phyloP scores from a whole-genome alignment of 2,797 vertebrate species.

The Labroides dimidiatus region DNA sequence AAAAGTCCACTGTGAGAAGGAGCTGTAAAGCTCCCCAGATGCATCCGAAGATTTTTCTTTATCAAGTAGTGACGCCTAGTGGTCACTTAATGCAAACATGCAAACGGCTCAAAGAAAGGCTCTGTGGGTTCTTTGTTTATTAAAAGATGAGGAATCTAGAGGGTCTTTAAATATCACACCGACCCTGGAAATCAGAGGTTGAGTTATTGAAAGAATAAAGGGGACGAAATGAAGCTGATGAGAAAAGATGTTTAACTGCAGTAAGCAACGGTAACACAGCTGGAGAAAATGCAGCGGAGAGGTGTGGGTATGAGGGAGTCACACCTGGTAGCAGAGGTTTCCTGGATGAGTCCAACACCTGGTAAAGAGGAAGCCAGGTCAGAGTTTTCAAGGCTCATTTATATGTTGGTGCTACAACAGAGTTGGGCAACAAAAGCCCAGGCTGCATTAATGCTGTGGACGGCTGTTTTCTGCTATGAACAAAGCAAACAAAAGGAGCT shows the following conservation, averaged over 20 bases:
- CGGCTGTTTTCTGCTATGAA: not conserved
- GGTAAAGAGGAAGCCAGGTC: constrained; percentile 82
- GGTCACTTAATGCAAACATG: constrained; percentile 42
- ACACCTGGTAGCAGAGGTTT: constrained; percentile 90
- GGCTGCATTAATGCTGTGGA: not conserved
- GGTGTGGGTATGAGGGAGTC: constrained; percentile 57
- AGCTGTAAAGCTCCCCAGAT: not conserved
- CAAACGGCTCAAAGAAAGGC: not conserved
- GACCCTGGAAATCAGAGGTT: constrained; percentile 62
- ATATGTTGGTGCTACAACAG: not conserved
- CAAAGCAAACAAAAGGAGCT: not conserved
- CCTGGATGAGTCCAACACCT: constrained; percentile 89
- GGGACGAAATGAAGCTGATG: constrained; percentile 28
- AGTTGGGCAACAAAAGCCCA: not conserved
- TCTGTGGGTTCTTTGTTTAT: constrained; percentile 11
- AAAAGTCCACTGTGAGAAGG: constrained; percentile 4
- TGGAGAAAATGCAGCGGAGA: constrained; percentile 26
- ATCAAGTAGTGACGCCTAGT: constrained; percentile 64
- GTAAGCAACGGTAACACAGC: constrained; percentile 38
- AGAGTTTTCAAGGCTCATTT: constrained; percentile 38
- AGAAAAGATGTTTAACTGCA: constrained; percentile 36
- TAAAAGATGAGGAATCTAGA: not conserved
- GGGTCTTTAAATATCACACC: constrained; percentile 19
- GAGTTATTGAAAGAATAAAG: constrained; percentile 39
- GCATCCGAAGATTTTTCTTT: constrained; percentile 13